A percentile compares a stretch with the other conserved stretches of the same genome.
Evolutionary conservation across 1,140 invertebrate species (phyloP).

Genomic region (Odontomachus brunneus): DNA sequence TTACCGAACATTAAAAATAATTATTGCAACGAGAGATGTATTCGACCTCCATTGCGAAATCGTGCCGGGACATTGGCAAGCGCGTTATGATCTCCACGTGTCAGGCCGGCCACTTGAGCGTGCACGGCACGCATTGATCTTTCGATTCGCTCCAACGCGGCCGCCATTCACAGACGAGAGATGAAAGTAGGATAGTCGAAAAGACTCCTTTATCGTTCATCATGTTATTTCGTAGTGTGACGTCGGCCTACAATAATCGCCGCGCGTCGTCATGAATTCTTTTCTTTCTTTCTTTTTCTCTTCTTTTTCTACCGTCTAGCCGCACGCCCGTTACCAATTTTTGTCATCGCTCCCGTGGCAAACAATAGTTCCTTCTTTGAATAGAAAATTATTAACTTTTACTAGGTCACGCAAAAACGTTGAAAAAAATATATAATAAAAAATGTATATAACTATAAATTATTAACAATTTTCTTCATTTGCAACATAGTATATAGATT

Average conservation of each 20-base stretch:
- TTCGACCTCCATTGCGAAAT: slow-evolving; percentile 40
- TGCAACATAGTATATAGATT: too few relatives aligned
- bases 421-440: too few relatives aligned
- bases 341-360: too few relatives aligned
- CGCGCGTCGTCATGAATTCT: background rate
- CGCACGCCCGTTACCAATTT: too few relatives aligned
- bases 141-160: background rate
- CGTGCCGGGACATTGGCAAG: slow-evolving; percentile 34
- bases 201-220: slow-evolving; percentile 6
- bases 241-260: background rate
- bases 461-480: too few relatives aligned
- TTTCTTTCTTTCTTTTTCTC: too few relatives aligned
- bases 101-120: slow-evolving; percentile 13
- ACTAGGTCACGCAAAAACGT: too few relatives aligned
- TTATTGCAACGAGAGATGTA: slow-evolving; percentile 20
- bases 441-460: too few relatives aligned
- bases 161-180: background rate
- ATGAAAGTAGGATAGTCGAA: slow-evolving; percentile 33
- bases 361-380: too few relatives aligned
- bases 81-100: slow-evolving; percentile 31
- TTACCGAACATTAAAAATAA: background rate
- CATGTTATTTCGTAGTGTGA: background rate
- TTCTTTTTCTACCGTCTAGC: too few relatives aligned
- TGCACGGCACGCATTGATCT: slow-evolving; percentile 27
- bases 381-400: too few relatives aligned